phyloP scores from a whole-genome alignment of 2,113 vertebrate genomes.

The Bos taurus region ARS-UCD2.0 NC_037331.1:4567501-4568000 shows the following conservation, averaged over 20 bases:
- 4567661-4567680: not conserved
- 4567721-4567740: not conserved
- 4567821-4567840: not conserved
- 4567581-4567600: not conserved
- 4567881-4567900: not conserved
- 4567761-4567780: not conserved
- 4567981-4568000: accelerated
- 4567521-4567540: not conserved
- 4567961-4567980: not conserved
- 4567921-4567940: not conserved
- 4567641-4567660: not conserved
- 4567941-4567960: not conserved
- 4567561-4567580: not conserved
- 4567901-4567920: not conserved
- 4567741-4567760: not conserved
- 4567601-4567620: not conserved
- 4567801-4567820: not conserved
- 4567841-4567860: not conserved
- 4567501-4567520: not conserved
- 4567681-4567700: accelerated
- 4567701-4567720: not conserved
- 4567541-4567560: not conserved
- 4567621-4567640: not conserved
- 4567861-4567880: not conserved
- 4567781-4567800: not conserved